Percentiles rank a stretch among this genome's conserved stretches.
phyloP scores from a whole-genome alignment of 2,888 invertebrate genomes.

The Meliscaeva auricollis region DNA sequence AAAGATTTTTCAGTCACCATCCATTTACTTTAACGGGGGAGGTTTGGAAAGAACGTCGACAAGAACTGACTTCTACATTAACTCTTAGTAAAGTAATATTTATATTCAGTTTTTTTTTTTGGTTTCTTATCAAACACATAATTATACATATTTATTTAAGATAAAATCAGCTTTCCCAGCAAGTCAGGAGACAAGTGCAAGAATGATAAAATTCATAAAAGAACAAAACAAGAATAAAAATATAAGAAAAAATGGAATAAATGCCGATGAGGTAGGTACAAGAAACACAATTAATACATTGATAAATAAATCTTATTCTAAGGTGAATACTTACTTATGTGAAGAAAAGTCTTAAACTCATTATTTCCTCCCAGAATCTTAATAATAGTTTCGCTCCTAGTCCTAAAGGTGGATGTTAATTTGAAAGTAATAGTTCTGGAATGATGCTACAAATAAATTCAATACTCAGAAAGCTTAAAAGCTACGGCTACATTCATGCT shows the following conservation, averaged over 20 bases:
- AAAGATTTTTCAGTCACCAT: constrained; percentile 84
- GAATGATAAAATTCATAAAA: constrained; percentile 83
- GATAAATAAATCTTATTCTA: no score
- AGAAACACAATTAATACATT: no score
- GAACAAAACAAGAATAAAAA: constrained; percentile 79
- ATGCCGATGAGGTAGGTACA: constrained; percentile 83
- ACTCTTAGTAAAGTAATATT: constrained; percentile 84
- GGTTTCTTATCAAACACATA: constrained; percentile 4
- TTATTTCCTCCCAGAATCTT: no score
- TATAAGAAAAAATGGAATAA: constrained; percentile 80
- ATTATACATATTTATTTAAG: constrained; percentile 59
- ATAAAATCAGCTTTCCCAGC: constrained; percentile 85
- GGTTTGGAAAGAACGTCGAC: constrained; percentile 85
- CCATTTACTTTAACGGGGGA: constrained; percentile 84
- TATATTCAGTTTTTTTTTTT: background rate
- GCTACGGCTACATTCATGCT: no score
- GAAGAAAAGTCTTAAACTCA: no score
- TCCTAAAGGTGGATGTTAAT: no score
- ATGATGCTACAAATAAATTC: no score
- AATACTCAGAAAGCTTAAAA: no score
- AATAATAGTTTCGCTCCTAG: no score
- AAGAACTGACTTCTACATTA: constrained; percentile 85
- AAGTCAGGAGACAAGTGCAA: constrained; percentile 83
- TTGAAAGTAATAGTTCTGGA: no score
- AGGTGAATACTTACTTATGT: no score